Evolutionary conservation across 2,888 invertebrate species (phyloP).

Genomic region (Crioceris asparagi): DNA sequence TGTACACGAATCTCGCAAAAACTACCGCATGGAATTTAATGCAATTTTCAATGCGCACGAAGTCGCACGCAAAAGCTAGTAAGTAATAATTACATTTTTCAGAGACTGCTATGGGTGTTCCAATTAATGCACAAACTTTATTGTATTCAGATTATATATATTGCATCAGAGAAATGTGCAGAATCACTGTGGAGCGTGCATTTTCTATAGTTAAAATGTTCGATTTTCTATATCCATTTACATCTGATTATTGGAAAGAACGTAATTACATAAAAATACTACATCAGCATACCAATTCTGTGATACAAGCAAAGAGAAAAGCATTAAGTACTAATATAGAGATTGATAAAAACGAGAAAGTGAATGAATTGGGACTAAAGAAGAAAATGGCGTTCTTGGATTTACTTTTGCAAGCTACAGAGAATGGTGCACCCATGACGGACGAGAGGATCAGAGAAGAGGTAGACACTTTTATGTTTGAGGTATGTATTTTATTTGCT

Average conservation of each 20-base stretch:
- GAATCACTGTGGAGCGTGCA: conserved; percentile 27
- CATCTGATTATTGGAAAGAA: conserved; percentile 48
- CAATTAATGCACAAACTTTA: conserved; percentile 59
- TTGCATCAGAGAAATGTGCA: conserved; percentile 49
- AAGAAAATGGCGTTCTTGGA: conserved; percentile 59
- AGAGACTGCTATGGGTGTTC: conserved; percentile 79
- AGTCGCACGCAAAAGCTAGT: no score
- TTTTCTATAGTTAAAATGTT: conserved; percentile 42
- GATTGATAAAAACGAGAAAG: conserved; percentile 3
- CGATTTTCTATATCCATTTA: conserved; percentile 40
- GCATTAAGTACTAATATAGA: conserved; percentile 3
- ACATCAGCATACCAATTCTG: conserved; percentile 45
- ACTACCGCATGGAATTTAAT: no score
- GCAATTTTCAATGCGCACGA: no score
- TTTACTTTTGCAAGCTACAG: conserved; percentile 44
- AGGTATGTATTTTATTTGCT: conserved; percentile 36
- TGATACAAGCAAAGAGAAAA: conserved; percentile 34
- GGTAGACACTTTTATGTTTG: conserved; percentile 67
- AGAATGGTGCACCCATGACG: conserved; percentile 47
- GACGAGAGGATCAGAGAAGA: conserved; percentile 54
- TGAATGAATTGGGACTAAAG: conserved; percentile 29
- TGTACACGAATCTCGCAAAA: no score
- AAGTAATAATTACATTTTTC: conserved; percentile 23
- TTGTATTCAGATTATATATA: conserved; percentile 59
- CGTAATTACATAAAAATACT: conserved; percentile 33